Conservation (phyloP, 2,113 vertebrate species). For the Zeus faber region DNA sequence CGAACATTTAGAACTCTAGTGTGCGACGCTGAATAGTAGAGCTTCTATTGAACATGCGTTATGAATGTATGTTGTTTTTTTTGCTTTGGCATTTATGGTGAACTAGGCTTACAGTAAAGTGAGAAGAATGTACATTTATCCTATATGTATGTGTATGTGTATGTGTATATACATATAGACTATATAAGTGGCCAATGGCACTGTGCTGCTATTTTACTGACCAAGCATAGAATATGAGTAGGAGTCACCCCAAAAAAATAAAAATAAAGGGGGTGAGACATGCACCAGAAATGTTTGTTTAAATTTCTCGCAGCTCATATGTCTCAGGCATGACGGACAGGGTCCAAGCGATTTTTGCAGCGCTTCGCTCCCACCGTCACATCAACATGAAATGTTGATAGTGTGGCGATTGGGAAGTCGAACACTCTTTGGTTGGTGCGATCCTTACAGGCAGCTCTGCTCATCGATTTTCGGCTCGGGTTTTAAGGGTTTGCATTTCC, state of each 20-base stretch:
- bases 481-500: slow-evolving; percentile 72
- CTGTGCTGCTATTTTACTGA: too few relatives aligned
- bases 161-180: not conserved
- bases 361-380: slow-evolving; percentile 40
- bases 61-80: too few relatives aligned
- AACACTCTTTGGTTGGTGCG: slow-evolving; percentile 51
- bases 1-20: not conserved
- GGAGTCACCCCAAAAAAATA: too few relatives aligned
- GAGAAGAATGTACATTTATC: not conserved
- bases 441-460: slow-evolving; percentile 64
- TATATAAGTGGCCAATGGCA: too few relatives aligned
- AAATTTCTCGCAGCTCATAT: slow-evolving; percentile 45
- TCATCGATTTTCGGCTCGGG: slow-evolving; percentile 73
- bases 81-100: too few relatives aligned
- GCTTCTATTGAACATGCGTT: too few relatives aligned
- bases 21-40: not conserved
- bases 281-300: slow-evolving; percentile 41
- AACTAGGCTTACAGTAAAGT: too few relatives aligned
- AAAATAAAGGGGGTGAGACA: too few relatives aligned
- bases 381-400: slow-evolving; percentile 72
- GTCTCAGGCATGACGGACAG: slow-evolving; percentile 55
- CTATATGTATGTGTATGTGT: not conserved
- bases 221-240: too few relatives aligned
- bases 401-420: slow-evolving; percentile 63
- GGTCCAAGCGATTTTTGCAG: slow-evolving; percentile 49